Base-by-base conservation (phyloP, 2,888 invertebrate species). In the Chymomyza amoena region DNA sequence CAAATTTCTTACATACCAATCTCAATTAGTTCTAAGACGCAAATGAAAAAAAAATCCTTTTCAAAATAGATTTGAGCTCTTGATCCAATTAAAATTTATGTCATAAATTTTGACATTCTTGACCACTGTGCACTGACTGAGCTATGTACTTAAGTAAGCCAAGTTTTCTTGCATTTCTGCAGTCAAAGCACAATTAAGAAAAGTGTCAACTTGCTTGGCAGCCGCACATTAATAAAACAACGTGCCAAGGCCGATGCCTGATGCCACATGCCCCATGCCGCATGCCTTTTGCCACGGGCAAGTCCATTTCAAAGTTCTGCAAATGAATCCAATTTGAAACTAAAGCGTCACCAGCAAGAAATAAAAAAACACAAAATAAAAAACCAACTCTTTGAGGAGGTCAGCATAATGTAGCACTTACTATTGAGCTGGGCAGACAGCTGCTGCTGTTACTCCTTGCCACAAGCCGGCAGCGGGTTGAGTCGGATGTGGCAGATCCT, bases 161-260 rank as follows among this genome's bases (percentile, higher is more conserved):
- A 45, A 45, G 13, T 45, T 45, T 13, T 45, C 39, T 45, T 45
- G 39, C 39, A 45, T 45, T 45, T 45, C 39, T 45, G 39, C 39
- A 45, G 39, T 45, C 39, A 45, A 45, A 45, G 52, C 52, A 54
- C 52, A 54, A 25, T 57, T 39, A 39, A 32, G 20, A 39, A 18
- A 63, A 64, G 50, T 61, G 63, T 39, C 52, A 60, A 69, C 69
- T 65, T 65, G 69, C 69, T 9, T 61, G 36, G 59, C 67, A 50
- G 61, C 15, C 50, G 45, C 45, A 10, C 36, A 50, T 61, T n/a
- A 61, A 61, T 61, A 45, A 45, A 45, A 45, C 39, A 45, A 45
- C 39, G 39, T 45, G 39, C 39, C 39, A 45, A 45, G 39, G 39
- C 39, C 13, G 39, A 45, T 45, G 39, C 39, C 13, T 45, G 39